Conservation (phyloP, 1,140 invertebrate genomes). For the Drosophila orena region DNA sequence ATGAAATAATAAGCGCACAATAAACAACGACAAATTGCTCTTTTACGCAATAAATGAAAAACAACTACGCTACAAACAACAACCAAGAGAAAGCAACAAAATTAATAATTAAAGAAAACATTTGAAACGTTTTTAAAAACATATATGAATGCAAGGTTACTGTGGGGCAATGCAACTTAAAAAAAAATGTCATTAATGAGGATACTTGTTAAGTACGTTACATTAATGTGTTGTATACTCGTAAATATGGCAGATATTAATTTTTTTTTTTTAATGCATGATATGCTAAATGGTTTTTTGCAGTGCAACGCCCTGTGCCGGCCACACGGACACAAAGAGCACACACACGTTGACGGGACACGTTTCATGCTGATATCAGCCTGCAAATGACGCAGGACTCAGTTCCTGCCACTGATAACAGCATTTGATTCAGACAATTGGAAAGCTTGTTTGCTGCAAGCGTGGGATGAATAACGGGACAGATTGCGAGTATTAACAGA, state of each 20-base stretch:
- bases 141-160: too few relatives aligned
- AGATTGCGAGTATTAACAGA: not conserved
- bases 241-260: too few relatives aligned
- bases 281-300: not conserved
- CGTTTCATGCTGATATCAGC: slow-evolving; percentile 43
- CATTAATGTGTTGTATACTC: too few relatives aligned
- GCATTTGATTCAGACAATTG: slow-evolving; percentile 26
- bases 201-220: too few relatives aligned
- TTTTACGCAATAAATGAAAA: slow-evolving; percentile 42
- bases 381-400: slow-evolving; percentile 20
- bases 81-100: not conserved
- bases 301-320: not conserved
- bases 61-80: slow-evolving; percentile 14
- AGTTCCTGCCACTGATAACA: slow-evolving; percentile 22
- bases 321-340: slow-evolving; percentile 1
- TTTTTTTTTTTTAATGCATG: too few relatives aligned
- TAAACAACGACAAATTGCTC: slow-evolving; percentile 44
- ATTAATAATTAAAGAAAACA: not conserved
- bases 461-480: not conserved
- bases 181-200: too few relatives aligned
- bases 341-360: slow-evolving; percentile 55
- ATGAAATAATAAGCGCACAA: slow-evolving; percentile 47
- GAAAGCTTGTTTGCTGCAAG: slow-evolving; percentile 15
- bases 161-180: too few relatives aligned
- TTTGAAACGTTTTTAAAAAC: too few relatives aligned